These are phyloP conservation scores for Meda fulgida DNA, from an alignment of 2,797 vertebrate species.

Conservation along the genomic window DNA sequence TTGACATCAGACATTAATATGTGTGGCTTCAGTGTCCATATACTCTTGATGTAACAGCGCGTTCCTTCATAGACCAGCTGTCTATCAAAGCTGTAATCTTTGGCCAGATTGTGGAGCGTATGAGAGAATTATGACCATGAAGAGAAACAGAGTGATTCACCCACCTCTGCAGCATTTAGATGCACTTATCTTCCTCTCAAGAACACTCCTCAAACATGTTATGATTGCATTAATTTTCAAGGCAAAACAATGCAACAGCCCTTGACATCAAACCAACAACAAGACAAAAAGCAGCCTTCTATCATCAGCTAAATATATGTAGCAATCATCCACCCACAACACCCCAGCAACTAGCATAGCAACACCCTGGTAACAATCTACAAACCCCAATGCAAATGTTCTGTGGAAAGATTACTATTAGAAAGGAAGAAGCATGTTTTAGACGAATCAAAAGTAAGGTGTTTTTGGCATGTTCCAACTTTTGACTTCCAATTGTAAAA, in stretches of 20 bases:
- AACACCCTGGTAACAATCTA: not conserved
- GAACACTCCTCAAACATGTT: constrained; percentile 19
- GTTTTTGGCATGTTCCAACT: not conserved
- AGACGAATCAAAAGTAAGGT: not conserved
- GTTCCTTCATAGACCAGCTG: not conserved
- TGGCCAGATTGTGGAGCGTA: not conserved
- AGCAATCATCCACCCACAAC: not conserved
- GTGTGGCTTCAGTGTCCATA: not conserved
- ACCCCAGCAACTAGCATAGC: not conserved
- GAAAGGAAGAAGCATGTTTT: not conserved
- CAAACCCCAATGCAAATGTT: not conserved
- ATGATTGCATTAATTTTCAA: constrained; percentile 12
- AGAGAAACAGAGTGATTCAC: constrained; percentile 9
- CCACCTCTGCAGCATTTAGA: constrained; percentile 12
- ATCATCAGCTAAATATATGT: not conserved
- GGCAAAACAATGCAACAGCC: not conserved
- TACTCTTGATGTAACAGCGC: not conserved
- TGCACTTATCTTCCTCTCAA: constrained; percentile 21
- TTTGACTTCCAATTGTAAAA: not conserved
- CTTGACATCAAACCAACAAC: not conserved
- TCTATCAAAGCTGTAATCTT: not conserved
- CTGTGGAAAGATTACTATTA: not conserved
- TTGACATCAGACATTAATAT: not conserved
- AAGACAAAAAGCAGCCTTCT: not conserved
- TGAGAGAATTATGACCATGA: constrained; percentile 31